Evolutionary conservation across 2,797 vertebrate genomes (phyloP), one percentile per base, ranked within the genome.

Genomic region (Thamnophis elegans): DNA sequence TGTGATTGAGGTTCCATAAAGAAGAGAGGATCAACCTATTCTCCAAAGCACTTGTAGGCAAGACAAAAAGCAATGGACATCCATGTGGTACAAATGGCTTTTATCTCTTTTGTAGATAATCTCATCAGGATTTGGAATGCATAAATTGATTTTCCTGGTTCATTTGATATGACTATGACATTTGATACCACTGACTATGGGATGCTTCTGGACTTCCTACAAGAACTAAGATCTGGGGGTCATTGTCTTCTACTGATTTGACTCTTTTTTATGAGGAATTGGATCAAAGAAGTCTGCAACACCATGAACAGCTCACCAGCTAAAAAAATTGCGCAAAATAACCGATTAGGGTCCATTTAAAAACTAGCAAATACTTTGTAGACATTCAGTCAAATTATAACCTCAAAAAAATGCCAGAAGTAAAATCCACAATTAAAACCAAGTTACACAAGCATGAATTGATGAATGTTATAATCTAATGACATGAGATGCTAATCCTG

Each of bases 361-460:
- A 97, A 96, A 95, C 91, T 94, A 96, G 95, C 95, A 95, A 95
- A 95, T 97, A 97, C 92, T 96, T 96, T 96, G 96, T 96, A 96
- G 95, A 92, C 95, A 88, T 97, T 95, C 95, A 96, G 94, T 95
- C 95, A 97, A 96, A 96, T 93, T 65, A 93, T 96, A 96, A 96
- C 96, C 95, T 96, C 94, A 94, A 95, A 95, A 96, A 96, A 93
- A 93, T 95, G 95, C 94, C 95, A 96, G 96, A 95, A 96, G 95
- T 95, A 97, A 95, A 97, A 93, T 93, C 95, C 96, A 94, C 92
- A 95, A 96, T 97, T 96, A 96, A 97, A 96, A 96, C 95, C 94
- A 96, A 96, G 94, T 96, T 96, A 96, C 95, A 94, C 92, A 96
- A 96, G 94, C 95, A 93, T 96, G 96, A 97, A 93, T 96, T 96